These are phyloP conservation scores for Oscheius sp. DNA, from an alignment of 2,888 invertebrate species.

Conservation along the genomic window DNA sequence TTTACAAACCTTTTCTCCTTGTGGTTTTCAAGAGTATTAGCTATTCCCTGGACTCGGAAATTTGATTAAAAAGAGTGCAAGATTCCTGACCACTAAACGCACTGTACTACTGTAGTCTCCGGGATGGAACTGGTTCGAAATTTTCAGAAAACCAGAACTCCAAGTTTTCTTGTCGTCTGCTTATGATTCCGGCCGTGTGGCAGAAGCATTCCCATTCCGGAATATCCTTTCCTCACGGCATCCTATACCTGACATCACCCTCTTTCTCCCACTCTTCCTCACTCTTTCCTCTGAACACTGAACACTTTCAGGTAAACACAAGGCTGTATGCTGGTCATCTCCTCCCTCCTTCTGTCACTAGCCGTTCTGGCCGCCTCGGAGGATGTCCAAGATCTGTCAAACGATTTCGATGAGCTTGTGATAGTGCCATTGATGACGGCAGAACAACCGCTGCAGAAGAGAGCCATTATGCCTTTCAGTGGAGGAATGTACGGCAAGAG, in stretches of 20 bases:
- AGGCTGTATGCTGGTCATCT: conserved; percentile 23
- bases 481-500: conserved; percentile 44
- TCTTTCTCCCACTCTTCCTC: not conserved
- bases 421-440: conserved; percentile 7
- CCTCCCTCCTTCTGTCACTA: conserved; percentile 17
- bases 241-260: conserved; percentile 6
- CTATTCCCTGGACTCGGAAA: too few species aligned
- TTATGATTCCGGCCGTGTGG: not conserved
- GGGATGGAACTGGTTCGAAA: too few species aligned
- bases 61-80: too few species aligned
- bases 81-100: too few species aligned
- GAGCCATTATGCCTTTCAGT: conserved; percentile 33
- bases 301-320: conserved; percentile 20
- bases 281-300: not conserved
- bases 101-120: too few species aligned
- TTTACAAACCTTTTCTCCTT: too few species aligned
- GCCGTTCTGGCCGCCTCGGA: conserved; percentile 24
- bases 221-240: too few species aligned
- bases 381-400: not conserved
- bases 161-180: not conserved
- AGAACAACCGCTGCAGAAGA: conserved; percentile 4
- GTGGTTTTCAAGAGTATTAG: too few species aligned
- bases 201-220: not conserved
- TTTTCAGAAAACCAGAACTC: too few species aligned
- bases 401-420: conserved; percentile 9